phyloP scores from a whole-genome alignment of 2,888 invertebrate genomes.

The Drosophila buzzatii region DNA sequence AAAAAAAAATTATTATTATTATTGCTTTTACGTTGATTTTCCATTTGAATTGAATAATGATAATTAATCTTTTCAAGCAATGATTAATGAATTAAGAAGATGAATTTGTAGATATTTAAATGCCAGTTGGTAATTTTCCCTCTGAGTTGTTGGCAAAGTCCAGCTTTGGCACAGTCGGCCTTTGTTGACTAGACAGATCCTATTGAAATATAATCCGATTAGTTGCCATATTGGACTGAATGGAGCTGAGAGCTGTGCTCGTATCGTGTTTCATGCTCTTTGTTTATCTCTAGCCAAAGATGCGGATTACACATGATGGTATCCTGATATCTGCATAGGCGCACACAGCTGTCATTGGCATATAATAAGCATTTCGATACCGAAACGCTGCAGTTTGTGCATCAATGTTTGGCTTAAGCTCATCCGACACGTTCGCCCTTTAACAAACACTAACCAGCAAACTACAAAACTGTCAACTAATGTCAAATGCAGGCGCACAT shows the following conservation, averaged over 20 bases:
- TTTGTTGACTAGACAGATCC: not conserved
- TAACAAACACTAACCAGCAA: not conserved
- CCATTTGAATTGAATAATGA: not conserved
- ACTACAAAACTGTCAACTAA: slow-evolving; percentile 44
- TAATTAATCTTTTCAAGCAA: not conserved
- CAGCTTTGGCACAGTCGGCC: not conserved
- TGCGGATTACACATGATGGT: slow-evolving; percentile 34
- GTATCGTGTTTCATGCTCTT: not conserved
- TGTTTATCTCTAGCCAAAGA: slow-evolving; percentile 7
- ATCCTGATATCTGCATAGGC: slow-evolving; percentile 5
- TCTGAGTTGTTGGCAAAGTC: not conserved
- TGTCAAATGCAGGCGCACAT: slow-evolving; percentile 51
- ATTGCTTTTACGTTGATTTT: not conserved
- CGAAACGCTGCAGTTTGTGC: slow-evolving; percentile 22
- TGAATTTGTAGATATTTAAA: not conserved
- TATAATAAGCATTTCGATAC: slow-evolving; percentile 40
- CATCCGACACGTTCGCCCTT: slow-evolving; percentile 11
- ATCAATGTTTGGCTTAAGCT: slow-evolving; percentile 41
- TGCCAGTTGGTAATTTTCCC: not conserved
- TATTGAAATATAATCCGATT: slow-evolving; percentile 5
- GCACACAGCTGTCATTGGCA: slow-evolving; percentile 21
- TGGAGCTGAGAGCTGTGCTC: not conserved
- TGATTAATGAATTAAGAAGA: not conserved
- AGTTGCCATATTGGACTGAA: not conserved
- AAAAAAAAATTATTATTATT: too few relatives aligned